Conservation (phyloP, 2,113 vertebrate genomes). For the Xiphorhynchus elegans region DNA sequence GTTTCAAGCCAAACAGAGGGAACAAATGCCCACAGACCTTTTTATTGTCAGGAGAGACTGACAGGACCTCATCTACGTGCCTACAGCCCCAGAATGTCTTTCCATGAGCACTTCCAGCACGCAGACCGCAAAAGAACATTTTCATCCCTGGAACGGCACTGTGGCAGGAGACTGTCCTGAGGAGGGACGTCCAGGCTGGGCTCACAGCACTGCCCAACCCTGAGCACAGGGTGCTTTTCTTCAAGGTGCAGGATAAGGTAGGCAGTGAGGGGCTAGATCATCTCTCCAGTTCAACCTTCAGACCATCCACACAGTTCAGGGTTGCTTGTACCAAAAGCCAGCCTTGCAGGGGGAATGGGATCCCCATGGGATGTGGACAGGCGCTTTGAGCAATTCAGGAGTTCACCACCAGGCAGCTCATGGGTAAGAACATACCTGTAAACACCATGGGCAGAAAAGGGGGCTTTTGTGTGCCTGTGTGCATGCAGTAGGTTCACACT, state of each 20-base stretch:
- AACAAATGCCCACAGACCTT: constrained; percentile 17
- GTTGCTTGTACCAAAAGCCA: neutral
- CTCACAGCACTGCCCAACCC: neutral
- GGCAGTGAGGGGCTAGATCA: neutral
- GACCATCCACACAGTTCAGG: neutral
- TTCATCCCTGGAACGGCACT: neutral
- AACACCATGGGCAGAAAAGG: neutral
- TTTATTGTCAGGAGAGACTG: neutral
- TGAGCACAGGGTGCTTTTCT: neutral
- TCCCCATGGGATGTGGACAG: neutral
- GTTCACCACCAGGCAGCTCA: neutral
- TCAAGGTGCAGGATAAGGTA: neutral
- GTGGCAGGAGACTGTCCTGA: neutral
- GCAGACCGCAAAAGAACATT: neutral
- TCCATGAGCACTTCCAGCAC: constrained; percentile 11
- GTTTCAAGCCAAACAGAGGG: neutral
- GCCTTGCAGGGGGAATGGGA: neutral
- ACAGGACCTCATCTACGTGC: neutral
- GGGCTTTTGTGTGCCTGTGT: neutral
- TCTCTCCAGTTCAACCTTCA: neutral
- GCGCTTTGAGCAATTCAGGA: neutral
- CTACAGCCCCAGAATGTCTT: neutral
- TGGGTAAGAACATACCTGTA: constrained; percentile 6
- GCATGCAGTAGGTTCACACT: neutral
- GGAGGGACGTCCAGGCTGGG: neutral